phyloP scores from a whole-genome alignment of 2,888 invertebrate species.

The Epirrhoe alternata region DNA sequence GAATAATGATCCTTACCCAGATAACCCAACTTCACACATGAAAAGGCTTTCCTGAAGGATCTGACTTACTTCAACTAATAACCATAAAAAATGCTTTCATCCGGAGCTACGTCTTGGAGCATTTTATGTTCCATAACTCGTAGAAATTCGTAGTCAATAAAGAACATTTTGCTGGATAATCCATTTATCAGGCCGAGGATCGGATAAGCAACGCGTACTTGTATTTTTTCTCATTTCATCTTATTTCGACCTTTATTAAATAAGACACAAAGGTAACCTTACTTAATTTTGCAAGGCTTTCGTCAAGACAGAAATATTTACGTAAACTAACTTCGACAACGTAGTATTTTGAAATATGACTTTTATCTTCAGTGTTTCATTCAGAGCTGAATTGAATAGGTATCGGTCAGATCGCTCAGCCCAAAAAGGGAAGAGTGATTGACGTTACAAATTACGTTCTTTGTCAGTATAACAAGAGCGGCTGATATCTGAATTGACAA shows the following conservation, averaged over 20 bases:
- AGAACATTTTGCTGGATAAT: constrained; percentile 26
- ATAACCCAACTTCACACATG: constrained; percentile 6
- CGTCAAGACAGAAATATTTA: not conserved
- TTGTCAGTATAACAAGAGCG: constrained; percentile 53
- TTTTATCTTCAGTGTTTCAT: not conserved
- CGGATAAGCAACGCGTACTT: not conserved
- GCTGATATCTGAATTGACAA: constrained; percentile 54
- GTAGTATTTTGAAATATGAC: not conserved
- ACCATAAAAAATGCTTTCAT: constrained; percentile 25
- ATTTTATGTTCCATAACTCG: constrained; percentile 26
- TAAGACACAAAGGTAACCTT: not conserved
- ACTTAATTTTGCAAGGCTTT: not conserved
- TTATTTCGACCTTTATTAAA: not conserved
- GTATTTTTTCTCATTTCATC: constrained; percentile 7
- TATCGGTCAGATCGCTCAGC: constrained; percentile 23
- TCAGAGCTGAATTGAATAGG: constrained; percentile 7
- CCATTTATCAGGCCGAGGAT: constrained; percentile 21
- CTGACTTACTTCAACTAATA: constrained; percentile 13
- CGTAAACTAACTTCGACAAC: not conserved
- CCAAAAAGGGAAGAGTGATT: constrained; percentile 47
- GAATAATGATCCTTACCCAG: not conserved
- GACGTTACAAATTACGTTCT: constrained; percentile 62
- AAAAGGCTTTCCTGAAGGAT: constrained; percentile 10
- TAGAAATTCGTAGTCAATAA: constrained; percentile 27
- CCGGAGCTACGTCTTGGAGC: constrained; percentile 16